Percentiles rank a stretch among this genome's conserved stretches.
phyloP scores from a whole-genome alignment of 2,888 invertebrate genomes.

The Synergus itoensis region DNA sequence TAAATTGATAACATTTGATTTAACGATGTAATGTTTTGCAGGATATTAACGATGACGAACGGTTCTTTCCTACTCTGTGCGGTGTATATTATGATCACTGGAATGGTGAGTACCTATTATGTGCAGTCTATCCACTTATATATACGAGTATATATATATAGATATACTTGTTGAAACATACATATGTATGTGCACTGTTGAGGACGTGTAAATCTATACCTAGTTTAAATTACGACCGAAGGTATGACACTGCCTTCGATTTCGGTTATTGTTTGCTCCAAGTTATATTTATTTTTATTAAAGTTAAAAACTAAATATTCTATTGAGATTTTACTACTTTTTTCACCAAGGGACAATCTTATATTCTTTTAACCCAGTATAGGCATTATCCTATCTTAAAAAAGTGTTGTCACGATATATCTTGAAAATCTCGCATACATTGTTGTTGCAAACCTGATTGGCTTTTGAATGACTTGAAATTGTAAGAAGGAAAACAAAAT shows the following conservation, averaged over 20 bases:
- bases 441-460: too few relatives aligned
- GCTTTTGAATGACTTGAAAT: too few relatives aligned
- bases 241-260: neutral
- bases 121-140: conserved; percentile 4
- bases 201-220: neutral
- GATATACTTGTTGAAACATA: neutral
- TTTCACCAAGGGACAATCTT: too few relatives aligned
- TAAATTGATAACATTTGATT: conserved; percentile 30
- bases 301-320: neutral
- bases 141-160: neutral
- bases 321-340: neutral
- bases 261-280: neutral
- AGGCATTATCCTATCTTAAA: too few relatives aligned
- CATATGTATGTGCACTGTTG: neutral
- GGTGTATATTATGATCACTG: conserved; percentile 23
- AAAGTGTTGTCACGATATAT: too few relatives aligned
- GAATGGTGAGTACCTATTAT: conserved; percentile 27
- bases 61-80: conserved; percentile 22
- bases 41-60: conserved; percentile 41
- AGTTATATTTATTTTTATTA: neutral
- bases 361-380: too few relatives aligned
- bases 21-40: conserved; percentile 11
- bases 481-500: too few relatives aligned
- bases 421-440: too few relatives aligned
- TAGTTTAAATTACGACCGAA: neutral